Evolutionary conservation across 2,113 vertebrate species (phyloP), one percentile per base, ranked within the genome.

Genomic region (Eclectus roratus): DNA sequence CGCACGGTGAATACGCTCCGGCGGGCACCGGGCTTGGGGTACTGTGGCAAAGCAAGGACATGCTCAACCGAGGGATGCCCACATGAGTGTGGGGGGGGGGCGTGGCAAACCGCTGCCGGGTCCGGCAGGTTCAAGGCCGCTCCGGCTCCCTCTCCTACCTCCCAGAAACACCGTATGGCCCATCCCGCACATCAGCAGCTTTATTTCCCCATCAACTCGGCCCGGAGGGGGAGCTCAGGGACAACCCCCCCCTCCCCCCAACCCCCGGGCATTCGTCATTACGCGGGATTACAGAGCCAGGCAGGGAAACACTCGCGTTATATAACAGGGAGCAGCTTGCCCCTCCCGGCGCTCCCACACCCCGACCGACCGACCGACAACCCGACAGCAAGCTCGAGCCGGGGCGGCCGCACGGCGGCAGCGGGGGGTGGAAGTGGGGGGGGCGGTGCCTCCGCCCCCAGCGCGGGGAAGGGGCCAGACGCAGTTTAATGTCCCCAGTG

Each of bases 141-240:
- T 89, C 91, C 86, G 93, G 85, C 89, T 96, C 88, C 93, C 89
- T 71, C 95, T 97, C 91, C 91, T 73, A 95, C 96, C 97, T 95
- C 88, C 94, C 61, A 83, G 60, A 98, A 96, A 94, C 93, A 97
- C 98, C 98, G 98, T 98, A 98, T 98, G 98, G 96, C 97, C 96
- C 92, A 95, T 93, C 96, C 93, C 92, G 93, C 97, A 96, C 97
- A 98, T 96, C 98, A 95, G 97, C 98, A 96, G 97, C 97, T 98
- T 97, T 94, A 91, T 96, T 89, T 97, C 91, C 94, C 95, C 95
- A 94, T 96, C 96, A 95, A 96, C 92, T 96, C 94, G 91, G 93
- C 98, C 96, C 95, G 79, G 94, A 96, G 96, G 87, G 87, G 82
- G 70, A 76, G 88, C 77, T 49, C 80, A 50, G 58, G 60, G 87